Evolutionary conservation across 2,797 vertebrate genomes (phyloP), one percentile per base, ranked within the genome.

Genomic region (Chelidonichthys spinosus): DNA sequence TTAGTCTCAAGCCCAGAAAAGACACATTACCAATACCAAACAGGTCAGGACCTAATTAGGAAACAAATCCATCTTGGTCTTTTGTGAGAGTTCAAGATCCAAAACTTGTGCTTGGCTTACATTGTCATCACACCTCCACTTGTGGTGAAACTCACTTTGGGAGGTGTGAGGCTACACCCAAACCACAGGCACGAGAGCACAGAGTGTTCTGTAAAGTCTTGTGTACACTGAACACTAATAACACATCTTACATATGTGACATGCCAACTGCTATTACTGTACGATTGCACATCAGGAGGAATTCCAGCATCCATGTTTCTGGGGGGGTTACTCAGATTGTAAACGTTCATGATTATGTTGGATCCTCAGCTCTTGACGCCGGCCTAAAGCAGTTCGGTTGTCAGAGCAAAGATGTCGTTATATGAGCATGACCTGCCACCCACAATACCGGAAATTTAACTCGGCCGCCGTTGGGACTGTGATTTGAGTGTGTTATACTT

Each of bases 161-260:
- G 63, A 83, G 84, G 86, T 88, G 88, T 76, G 75, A 89, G 65
- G 83, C 78, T 87, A 80, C 92, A 86, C 89, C 90, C 81, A 84
- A 89, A 86, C 82, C 89, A 88, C 85, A 90, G 18, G 61, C 76
- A 76, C 50, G n/a, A 46, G 65, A 76, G 52, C 61, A 66, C 53
- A 81, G 0, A 32, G 33, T 50, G 43, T 76, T 87, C 69, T 84
- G 4, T 60, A 13, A 65, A 71, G 33, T 70, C 50, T 25, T 55
- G 52, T 18, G 32, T 10, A 76, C 11, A 40, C 11, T 3, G 18
- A 50, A 46, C 33, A 50, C 59, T 63, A 54, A 62, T 13, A 62
- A 63, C 25, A 14, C 32, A 53, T 15, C 25, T 61, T 40, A 36
- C 4, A 1, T 17, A 37, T 13, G 37, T 7, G 14, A 53, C 2